phyloP scores from a whole-genome alignment of 2,797 vertebrate genomes.

The Peromyscus nudipes region DNA sequence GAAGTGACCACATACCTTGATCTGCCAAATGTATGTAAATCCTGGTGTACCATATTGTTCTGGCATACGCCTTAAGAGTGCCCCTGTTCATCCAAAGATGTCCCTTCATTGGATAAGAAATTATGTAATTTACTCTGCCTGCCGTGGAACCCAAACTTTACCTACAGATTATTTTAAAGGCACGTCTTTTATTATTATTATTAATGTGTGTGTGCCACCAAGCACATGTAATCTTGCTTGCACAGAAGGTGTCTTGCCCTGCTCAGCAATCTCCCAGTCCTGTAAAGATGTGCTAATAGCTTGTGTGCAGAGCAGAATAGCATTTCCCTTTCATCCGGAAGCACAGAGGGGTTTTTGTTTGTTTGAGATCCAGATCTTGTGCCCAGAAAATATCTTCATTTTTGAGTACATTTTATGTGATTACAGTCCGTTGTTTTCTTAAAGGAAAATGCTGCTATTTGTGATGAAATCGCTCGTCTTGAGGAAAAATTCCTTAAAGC shows the following conservation, averaged over 20 bases:
- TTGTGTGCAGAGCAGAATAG: background rate
- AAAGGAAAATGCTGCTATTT: constrained; percentile 95
- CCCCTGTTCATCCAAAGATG: background rate
- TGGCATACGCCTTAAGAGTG: background rate
- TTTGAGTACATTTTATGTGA: constrained; percentile 43
- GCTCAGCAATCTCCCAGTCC: background rate
- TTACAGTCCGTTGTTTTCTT: constrained; percentile 62
- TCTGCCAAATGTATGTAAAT: background rate
- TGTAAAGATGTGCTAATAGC: background rate
- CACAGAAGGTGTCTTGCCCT: background rate
- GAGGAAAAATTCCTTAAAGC: constrained; percentile 95
- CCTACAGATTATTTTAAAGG: background rate
- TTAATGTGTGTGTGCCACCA: background rate
- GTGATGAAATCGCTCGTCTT: constrained; percentile 95
- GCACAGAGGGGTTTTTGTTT: background rate
- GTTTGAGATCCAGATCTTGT: constrained; percentile 34
- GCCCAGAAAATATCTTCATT: background rate
- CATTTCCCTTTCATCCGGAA: background rate
- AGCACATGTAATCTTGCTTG: background rate
- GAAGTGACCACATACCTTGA: background rate
- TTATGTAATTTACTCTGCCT: background rate
- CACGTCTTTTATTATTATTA: background rate
- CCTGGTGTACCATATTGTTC: background rate
- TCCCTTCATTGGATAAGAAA: background rate
- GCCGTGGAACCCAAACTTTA: background rate